Conservation (phyloP, 37 sponge, comb jelly and placozoan species). For the Agelas oroides region DNA sequence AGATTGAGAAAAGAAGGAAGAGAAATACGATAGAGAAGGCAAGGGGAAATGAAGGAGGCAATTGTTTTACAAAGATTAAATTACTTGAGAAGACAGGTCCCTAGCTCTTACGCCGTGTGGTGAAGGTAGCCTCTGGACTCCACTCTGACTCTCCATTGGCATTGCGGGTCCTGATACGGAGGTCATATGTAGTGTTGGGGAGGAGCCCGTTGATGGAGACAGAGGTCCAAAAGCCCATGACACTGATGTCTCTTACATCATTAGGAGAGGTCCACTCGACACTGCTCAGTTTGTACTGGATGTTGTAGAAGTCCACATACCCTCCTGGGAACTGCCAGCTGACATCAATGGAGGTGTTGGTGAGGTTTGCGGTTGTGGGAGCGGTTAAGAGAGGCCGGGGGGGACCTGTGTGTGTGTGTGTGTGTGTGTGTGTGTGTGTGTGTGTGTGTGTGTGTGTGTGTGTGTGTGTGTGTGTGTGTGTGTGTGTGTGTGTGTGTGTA, state of each 20-base stretch:
- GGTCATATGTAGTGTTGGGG: not conserved
- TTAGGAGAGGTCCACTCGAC: not conserved
- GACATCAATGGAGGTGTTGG: not conserved
- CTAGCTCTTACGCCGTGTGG: constrained; percentile 7
- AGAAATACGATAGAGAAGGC: no score
- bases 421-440: constrained; percentile 17
- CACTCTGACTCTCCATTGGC: not conserved
- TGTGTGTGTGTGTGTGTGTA: constrained; percentile 29
- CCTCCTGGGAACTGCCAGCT: constrained; percentile 23
- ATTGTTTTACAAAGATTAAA: no score
- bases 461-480: constrained; percentile 1
- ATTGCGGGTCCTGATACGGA: not conserved
- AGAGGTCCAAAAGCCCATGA: not conserved
- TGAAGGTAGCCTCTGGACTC: not conserved
- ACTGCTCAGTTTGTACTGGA: not conserved
- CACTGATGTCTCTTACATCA: not conserved
- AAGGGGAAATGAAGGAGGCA: no score
- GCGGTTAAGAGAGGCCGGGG: constrained; percentile 8
- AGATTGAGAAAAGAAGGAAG: no score
- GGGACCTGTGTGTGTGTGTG: constrained; percentile 20
- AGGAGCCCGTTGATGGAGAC: not conserved
- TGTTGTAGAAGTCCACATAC: not conserved
- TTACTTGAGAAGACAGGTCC: no score
- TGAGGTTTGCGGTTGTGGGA: not conserved
- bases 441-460: not conserved